A percentile compares a stretch with the other conserved stretches of the same genome.
Conservation (phyloP, 2,113 vertebrate genomes). For the Callospermophilus lateralis region DNA sequence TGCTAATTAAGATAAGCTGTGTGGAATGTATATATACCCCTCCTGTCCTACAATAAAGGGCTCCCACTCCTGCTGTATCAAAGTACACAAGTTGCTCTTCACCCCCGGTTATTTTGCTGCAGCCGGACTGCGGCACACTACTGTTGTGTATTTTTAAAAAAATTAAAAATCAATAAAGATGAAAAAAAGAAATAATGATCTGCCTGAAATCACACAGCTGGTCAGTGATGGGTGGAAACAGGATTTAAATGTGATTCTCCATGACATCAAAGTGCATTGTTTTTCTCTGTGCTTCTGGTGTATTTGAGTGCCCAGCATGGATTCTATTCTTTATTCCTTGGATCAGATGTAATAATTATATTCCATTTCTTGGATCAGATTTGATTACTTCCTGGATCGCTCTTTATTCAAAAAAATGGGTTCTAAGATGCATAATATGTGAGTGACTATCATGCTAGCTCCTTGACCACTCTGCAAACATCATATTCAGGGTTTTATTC, state of each 20-base stretch:
- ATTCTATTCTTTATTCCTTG: background rate
- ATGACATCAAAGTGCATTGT: background rate
- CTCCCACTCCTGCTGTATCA: no score
- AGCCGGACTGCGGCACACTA: no score
- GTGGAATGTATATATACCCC: no score
- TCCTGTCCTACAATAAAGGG: no score
- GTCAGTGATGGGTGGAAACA: background rate
- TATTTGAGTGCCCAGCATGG: background rate
- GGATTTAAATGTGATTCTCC: background rate
- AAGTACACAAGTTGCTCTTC: no score
- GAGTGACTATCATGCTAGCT: background rate
- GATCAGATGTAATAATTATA: background rate
- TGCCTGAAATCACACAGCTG: background rate
- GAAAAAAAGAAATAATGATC: background rate
- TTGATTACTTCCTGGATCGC: background rate
- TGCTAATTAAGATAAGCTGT: no score
- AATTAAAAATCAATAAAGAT: no score
- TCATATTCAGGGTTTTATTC: background rate
- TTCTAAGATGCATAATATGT: background rate
- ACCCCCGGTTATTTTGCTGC: no score
- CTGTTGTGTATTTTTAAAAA: no score
- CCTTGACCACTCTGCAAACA: accelerated
- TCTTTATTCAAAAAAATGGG: background rate
- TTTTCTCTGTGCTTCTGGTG: background rate
- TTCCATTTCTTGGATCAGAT: background rate